Percentiles rank a stretch among this genome's conserved stretches.
These are phyloP conservation scores for Poeciliopsis turneri DNA, from an alignment of 2,797 vertebrate species.

Conservation along the genomic window DNA sequence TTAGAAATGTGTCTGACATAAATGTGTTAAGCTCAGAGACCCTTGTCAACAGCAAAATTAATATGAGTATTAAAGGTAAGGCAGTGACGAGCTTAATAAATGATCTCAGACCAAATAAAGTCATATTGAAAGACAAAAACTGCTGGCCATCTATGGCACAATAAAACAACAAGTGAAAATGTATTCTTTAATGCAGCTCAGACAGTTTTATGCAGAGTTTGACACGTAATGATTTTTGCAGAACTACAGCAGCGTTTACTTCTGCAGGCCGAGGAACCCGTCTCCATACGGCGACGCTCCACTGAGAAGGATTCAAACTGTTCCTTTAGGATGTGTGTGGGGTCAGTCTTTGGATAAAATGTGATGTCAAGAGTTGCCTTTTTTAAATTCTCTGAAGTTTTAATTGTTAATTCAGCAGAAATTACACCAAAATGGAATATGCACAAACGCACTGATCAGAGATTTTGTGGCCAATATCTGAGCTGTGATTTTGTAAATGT, in stretches of 20 bases:
- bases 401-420: not conserved
- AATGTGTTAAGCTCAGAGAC: slow-evolving; percentile 28
- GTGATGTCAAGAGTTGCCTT: not conserved
- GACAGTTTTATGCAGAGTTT: slow-evolving; percentile 17
- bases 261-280: not conserved
- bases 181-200: slow-evolving; percentile 9
- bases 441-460: not conserved
- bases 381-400: not conserved
- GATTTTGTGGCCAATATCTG: not conserved
- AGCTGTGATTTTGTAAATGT: not conserved
- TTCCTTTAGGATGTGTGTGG: not conserved
- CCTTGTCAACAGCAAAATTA: slow-evolving; percentile 23
- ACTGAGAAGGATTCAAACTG: too few species aligned
- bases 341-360: not conserved
- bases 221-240: slow-evolving; percentile 28
- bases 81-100: slow-evolving; percentile 4
- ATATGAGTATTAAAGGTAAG: slow-evolving; percentile 3
- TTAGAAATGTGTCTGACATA: slow-evolving; percentile 40
- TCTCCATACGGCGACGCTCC: slow-evolving; percentile 10
- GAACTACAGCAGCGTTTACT: slow-evolving; percentile 18
- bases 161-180: not conserved
- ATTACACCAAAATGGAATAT: not conserved
- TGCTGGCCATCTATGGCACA: slow-evolving; percentile 23
- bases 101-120: not conserved
- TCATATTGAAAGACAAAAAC: slow-evolving; percentile 7